A percentile compares a stretch with the other conserved stretches of the same genome.
phyloP scores from a whole-genome alignment of 2,888 invertebrate genomes.

The Venustoraphidia nigricollis region DNA sequence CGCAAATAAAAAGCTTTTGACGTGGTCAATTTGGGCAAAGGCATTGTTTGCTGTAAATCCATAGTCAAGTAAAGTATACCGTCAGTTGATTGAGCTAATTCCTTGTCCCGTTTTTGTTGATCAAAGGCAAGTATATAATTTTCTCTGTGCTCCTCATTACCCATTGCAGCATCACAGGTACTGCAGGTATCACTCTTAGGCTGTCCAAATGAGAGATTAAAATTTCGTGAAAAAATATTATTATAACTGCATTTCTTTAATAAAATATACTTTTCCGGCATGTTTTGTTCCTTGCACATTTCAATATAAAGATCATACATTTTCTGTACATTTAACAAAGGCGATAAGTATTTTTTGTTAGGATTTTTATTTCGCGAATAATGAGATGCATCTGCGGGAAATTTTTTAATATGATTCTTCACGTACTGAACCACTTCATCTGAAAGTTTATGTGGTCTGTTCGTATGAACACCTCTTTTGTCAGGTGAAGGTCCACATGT shows the following conservation, averaged over 20 bases:
- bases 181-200: slow-evolving; percentile 10
- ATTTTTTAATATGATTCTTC: slow-evolving; percentile 9
- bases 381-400: slow-evolving; percentile 9
- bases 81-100: slow-evolving; percentile 5
- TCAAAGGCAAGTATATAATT: slow-evolving; percentile 5
- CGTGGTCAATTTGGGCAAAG: slow-evolving; percentile 12
- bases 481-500: too few species aligned
- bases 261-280: slow-evolving; percentile 10
- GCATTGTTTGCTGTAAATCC: slow-evolving; percentile 14
- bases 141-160: slow-evolving; percentile 8
- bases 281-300: slow-evolving; percentile 10
- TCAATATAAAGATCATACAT: slow-evolving; percentile 13
- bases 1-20: slow-evolving; percentile 13
- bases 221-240: slow-evolving; percentile 1
- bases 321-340: slow-evolving; percentile 13
- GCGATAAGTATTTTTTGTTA: slow-evolving; percentile 14
- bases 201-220: slow-evolving; percentile 7
- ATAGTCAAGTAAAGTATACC: slow-evolving; percentile 10
- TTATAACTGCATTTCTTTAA: too few species aligned
- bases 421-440: slow-evolving; percentile 9
- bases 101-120: slow-evolving; percentile 7
- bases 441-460: too few species aligned
- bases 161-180: slow-evolving; percentile 9
- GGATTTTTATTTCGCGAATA: slow-evolving; percentile 15
- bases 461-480: too few species aligned